phyloP scores from a whole-genome alignment of 2,113 vertebrate genomes.

The Phyllostomus discolor region DNA sequence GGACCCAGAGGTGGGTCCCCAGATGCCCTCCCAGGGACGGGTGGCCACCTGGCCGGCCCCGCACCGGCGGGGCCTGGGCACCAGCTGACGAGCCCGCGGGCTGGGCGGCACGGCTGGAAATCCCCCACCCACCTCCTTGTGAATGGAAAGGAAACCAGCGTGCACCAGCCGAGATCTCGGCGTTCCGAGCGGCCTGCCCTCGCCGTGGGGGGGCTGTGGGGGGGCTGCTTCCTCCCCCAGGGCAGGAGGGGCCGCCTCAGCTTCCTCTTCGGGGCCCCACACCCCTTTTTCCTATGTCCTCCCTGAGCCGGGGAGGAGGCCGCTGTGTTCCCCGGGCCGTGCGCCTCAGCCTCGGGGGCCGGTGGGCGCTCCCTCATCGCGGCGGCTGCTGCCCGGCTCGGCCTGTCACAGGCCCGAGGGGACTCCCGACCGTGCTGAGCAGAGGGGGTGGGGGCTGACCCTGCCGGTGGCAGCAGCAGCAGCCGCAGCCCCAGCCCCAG shows the following conservation, averaged over 20 bases:
- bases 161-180: not conserved
- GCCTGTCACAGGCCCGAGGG: fast-evolving
- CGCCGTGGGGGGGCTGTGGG: not conserved
- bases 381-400: fast-evolving
- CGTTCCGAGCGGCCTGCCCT: not conserved
- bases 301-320: fast-evolving
- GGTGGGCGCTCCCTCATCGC: not conserved
- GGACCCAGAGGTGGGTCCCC: not conserved
- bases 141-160: conserved; percentile 48
- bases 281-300: not conserved
- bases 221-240: not conserved
- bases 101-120: not conserved
- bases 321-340: fast-evolving
- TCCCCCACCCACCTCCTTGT: conserved; percentile 47
- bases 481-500: not conserved
- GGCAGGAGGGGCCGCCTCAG: not conserved
- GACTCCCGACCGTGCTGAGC: fast-evolving
- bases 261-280: conserved; percentile 31
- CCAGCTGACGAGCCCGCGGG: not conserved
- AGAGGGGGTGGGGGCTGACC: too few species aligned
- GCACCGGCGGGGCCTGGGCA: not conserved
- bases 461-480: too few species aligned
- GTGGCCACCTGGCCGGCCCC: not conserved
- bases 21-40: not conserved
- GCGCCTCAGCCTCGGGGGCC: fast-evolving